Percentiles rank a stretch among this genome's conserved stretches.
These are phyloP conservation scores for Cassiopea andromeda DNA, from an alignment of 30 jellyfish, hydroid and myxozoan genomes.

Conservation along the genomic window DNA sequence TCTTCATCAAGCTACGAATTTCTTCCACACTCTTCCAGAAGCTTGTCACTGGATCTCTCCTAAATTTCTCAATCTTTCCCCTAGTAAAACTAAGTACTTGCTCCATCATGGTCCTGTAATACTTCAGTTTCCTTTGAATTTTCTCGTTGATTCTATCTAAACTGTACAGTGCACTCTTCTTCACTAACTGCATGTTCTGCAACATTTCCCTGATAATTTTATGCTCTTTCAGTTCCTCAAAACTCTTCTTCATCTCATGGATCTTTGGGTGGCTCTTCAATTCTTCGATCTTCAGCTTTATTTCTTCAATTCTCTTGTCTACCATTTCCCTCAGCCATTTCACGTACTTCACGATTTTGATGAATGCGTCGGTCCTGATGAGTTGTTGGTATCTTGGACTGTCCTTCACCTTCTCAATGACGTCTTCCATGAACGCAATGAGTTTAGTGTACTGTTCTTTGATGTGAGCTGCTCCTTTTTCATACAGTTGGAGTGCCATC, in stretches of 20 bases:
- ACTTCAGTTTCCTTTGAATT: constrained; percentile 22
- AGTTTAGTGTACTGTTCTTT: constrained; percentile 2
- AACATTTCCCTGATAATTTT: constrained; percentile 42
- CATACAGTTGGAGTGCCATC: constrained; percentile 46
- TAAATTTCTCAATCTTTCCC: constrained; percentile 37
- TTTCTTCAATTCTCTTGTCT: constrained; percentile 25
- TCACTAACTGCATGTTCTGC: constrained; percentile 23
- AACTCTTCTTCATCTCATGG: constrained; percentile 46
- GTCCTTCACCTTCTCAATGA: constrained; percentile 47
- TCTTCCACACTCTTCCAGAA: constrained; percentile 78
- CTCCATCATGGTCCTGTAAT: constrained; percentile 2
- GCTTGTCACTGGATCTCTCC: constrained; percentile 86
- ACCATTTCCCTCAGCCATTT: constrained; percentile 36
- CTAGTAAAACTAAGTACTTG: constrained; percentile 28
- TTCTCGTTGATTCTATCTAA: constrained; percentile 48
- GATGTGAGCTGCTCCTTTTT: constrained; percentile 12
- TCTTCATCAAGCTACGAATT: constrained; percentile 4
- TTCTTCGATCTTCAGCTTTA: constrained; percentile 64
- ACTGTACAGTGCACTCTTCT: constrained; percentile 62
- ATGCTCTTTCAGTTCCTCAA: constrained; percentile 56
- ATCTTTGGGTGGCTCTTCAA: constrained; percentile 75
- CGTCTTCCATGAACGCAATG: constrained; percentile 11
- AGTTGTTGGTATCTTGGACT: constrained; percentile 63
- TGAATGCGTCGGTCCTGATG: constrained; percentile 55
- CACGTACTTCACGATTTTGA: constrained; percentile 20